Conservation (phyloP, 2,797 vertebrate genomes). For the Labroides dimidiatus region DNA sequence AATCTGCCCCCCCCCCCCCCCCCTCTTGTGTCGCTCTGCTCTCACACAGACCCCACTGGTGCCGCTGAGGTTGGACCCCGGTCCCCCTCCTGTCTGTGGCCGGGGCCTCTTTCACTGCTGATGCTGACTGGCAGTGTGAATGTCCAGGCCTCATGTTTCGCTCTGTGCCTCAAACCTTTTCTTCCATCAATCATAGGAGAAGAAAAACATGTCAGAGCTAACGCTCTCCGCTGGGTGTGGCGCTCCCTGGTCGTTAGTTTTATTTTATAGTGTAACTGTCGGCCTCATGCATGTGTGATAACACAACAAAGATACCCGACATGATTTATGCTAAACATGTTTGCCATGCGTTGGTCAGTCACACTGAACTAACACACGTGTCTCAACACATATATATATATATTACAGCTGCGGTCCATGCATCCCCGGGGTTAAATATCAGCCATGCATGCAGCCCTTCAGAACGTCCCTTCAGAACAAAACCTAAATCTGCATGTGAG, state of each 20-base stretch:
- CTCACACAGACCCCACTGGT: constrained; percentile 64
- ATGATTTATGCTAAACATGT: background rate
- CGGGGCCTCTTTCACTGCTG: constrained; percentile 72
- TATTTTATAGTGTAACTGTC: constrained; percentile 35
- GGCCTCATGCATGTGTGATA: constrained; percentile 41
- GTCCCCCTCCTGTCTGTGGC: constrained; percentile 69
- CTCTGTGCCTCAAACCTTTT: constrained; percentile 61
- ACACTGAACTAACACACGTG: background rate
- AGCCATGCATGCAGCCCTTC: background rate
- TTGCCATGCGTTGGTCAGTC: background rate
- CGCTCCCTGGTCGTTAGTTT: constrained; percentile 59
- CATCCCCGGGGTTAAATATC: background rate
- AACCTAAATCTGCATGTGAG: background rate
- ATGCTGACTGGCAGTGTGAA: constrained; percentile 74
- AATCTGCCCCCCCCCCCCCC: constrained; percentile 3
- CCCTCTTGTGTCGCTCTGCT: constrained; percentile 58
- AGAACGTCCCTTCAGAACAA: background rate
- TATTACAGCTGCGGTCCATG: background rate
- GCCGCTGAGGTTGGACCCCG: constrained; percentile 54
- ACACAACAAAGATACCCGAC: constrained; percentile 4
- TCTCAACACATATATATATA: background rate
- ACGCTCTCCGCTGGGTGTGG: constrained; percentile 66
- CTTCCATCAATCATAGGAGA: constrained; percentile 78
- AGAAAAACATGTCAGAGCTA: constrained; percentile 81
- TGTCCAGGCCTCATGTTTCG: constrained; percentile 77